Percentiles rank a stretch among this genome's conserved stretches.
These are phyloP conservation scores for Tenebrosternarchus preto DNA, from an alignment of 2,113 vertebrate genomes.

Conservation along the genomic window DNA sequence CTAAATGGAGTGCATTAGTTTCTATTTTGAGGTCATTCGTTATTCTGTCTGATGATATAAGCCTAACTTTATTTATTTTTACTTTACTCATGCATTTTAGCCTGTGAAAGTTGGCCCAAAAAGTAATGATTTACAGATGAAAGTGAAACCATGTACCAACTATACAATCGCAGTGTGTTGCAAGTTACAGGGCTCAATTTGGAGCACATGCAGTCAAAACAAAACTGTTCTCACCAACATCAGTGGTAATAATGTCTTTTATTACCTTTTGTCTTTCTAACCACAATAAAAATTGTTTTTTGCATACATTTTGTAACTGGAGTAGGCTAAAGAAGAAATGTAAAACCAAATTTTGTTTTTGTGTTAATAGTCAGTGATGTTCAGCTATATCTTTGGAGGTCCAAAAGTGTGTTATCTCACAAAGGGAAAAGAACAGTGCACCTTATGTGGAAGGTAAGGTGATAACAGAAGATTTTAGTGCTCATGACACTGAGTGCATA, in stretches of 20 bases:
- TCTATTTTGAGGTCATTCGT: too few species aligned
- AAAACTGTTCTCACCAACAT: neutral
- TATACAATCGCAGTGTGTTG: constrained; percentile 30
- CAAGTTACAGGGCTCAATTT: neutral
- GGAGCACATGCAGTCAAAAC: constrained; percentile 28
- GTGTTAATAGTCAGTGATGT: constrained; percentile 27
- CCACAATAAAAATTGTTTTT: neutral
- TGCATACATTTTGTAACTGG: neutral
- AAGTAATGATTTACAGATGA: neutral
- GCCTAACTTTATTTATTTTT: neutral
- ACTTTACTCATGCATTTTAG: neutral
- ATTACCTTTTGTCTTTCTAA: neutral
- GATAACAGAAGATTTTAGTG: neutral
- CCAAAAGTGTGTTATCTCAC: neutral
- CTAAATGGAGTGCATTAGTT: too few species aligned
- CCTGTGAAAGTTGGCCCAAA: neutral
- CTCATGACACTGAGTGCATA: neutral
- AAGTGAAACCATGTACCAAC: constrained; percentile 28
- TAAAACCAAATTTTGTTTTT: neutral
- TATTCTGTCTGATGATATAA: too few species aligned
- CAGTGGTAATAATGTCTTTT: constrained; percentile 33
- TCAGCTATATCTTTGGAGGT: constrained; percentile 30
- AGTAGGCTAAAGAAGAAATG: neutral
- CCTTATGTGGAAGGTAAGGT: constrained; percentile 46
- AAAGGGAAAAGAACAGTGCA: neutral